Evolutionary conservation across 2,888 invertebrate species (phyloP), one percentile per base, ranked within the genome.

Genomic region (Altica lythri): DNA sequence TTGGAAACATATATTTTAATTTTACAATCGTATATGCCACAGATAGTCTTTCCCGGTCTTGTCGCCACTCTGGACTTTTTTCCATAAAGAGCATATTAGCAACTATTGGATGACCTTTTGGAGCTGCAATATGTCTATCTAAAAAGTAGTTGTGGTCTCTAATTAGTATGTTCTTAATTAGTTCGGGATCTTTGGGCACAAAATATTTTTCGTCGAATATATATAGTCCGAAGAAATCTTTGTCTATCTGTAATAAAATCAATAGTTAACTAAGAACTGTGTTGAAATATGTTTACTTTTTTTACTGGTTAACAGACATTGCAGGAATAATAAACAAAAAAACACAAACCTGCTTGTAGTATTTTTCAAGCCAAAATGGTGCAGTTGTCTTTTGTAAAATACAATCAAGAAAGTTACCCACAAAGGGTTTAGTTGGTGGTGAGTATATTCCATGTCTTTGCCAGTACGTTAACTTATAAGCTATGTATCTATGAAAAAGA

Each of bases 41-140:
- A n/a, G n/a, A n/a, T 81, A 0, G 75, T 64, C 14, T 83, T 72
- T 12, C 81, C 64, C 27, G 70, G 71, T 63, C 78, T 81, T n/a
- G n/a, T n/a, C n/a, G n/a, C 84, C 83, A 84, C 1, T 76, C 75
- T 0, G 78, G 77, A 53, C 79, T 80, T 49, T 76, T 77, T 47
- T 78, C 60, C 1, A 76, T 71, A 55, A 81, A 72, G 22, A 80
- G 57, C 66, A 76, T 74, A 43, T 74, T 73, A 60, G 75, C 70
- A 0, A 73, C 70, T 8, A 78, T 67, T 3, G 75, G 73, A 55
- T 79, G 77, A 50, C 74, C 73, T 32, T 75, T 73, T 0, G 73
- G 74, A 25, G 77, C 72, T 19, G 75, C 50, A 8, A 78, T 72
- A 29, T 75, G 75, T 55, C 81, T 72, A 57, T 81, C 78, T 2